These are phyloP conservation scores for Hippocampus guttulatus DNA, from an alignment of 2,113 vertebrate species.

Conservation along the genomic window DNA sequence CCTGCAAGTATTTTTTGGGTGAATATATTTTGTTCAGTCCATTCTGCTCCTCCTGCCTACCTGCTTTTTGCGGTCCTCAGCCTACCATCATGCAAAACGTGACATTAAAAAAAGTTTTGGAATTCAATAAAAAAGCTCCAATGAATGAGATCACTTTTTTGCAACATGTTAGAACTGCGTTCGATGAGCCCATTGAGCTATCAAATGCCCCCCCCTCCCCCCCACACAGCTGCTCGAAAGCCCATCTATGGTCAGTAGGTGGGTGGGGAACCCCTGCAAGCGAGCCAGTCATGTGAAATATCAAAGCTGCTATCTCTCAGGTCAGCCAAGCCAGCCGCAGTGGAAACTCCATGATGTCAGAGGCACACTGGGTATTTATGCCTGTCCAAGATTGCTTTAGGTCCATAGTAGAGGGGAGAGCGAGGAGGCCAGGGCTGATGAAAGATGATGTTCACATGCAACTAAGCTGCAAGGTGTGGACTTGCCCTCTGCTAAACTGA, in stretches of 20 bases:
- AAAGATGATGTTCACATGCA: conserved; percentile 41
- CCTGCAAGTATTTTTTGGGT: too few species aligned
- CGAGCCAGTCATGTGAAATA: conserved; percentile 53
- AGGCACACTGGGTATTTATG: conserved; percentile 38
- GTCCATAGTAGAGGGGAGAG: conserved; percentile 39
- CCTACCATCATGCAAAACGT: too few species aligned
- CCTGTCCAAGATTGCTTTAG: conserved; percentile 42
- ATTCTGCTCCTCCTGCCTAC: too few species aligned
- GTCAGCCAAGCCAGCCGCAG: conserved; percentile 41
- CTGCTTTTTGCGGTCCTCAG: too few species aligned
- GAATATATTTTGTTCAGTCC: too few species aligned
- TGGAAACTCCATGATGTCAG: conserved; percentile 73
- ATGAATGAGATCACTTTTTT: not conserved
- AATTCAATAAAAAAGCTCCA: not conserved
- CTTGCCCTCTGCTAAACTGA: conserved; percentile 32
- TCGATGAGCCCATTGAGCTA: conserved; percentile 37
- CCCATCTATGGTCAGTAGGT: conserved; percentile 56
- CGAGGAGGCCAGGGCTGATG: conserved; percentile 27
- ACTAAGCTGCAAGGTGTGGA: conserved; percentile 27
- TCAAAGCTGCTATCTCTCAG: conserved; percentile 56
- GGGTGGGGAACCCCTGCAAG: conserved; percentile 63
- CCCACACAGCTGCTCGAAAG: conserved; percentile 32
- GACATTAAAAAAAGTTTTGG: not conserved
- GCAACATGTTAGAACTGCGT: conserved; percentile 7
- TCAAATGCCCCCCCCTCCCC: conserved; percentile 21